These are phyloP conservation scores for Caloenas nicobarica DNA, from an alignment of 2,113 vertebrate species.

Conservation along the genomic window DNA sequence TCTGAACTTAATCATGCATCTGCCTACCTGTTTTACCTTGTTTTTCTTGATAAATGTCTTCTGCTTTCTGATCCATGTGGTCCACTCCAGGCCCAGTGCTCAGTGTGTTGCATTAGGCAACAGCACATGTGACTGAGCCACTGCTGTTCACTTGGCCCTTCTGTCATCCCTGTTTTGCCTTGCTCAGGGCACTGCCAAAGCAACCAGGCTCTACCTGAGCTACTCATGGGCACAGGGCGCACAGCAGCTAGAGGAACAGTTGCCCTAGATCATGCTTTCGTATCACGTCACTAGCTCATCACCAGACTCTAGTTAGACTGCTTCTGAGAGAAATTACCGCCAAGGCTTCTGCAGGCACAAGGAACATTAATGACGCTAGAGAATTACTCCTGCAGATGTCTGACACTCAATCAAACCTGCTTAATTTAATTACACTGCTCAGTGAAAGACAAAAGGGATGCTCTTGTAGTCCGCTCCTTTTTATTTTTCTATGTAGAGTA, in stretches of 20 bases:
- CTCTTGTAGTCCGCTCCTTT: slow-evolving; percentile 28
- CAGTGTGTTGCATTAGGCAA: neutral
- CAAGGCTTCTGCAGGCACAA: slow-evolving; percentile 56
- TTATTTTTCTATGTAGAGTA: slow-evolving; percentile 12
- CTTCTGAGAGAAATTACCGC: slow-evolving; percentile 58
- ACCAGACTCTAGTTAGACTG: slow-evolving; percentile 37
- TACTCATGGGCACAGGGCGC: neutral
- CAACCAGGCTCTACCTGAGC: neutral
- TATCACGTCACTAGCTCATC: slow-evolving; percentile 4
- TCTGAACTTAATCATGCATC: neutral
- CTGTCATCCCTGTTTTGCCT: neutral
- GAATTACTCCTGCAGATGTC: slow-evolving; percentile 68
- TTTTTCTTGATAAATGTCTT: neutral
- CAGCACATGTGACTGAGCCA: neutral
- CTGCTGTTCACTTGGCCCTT: neutral
- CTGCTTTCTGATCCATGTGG: neutral
- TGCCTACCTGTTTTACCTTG: neutral
- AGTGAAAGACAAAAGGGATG: slow-evolving; percentile 59
- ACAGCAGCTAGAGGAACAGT: neutral
- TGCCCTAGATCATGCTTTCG: neutral
- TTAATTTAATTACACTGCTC: slow-evolving; percentile 71
- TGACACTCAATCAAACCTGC: slow-evolving; percentile 66
- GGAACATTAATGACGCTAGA: slow-evolving; percentile 66
- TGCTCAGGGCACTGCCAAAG: neutral
- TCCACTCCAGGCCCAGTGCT: slow-evolving; percentile 17